Conservation (phyloP, 2,888 invertebrate genomes). For the Trisateles emortualis region DNA sequence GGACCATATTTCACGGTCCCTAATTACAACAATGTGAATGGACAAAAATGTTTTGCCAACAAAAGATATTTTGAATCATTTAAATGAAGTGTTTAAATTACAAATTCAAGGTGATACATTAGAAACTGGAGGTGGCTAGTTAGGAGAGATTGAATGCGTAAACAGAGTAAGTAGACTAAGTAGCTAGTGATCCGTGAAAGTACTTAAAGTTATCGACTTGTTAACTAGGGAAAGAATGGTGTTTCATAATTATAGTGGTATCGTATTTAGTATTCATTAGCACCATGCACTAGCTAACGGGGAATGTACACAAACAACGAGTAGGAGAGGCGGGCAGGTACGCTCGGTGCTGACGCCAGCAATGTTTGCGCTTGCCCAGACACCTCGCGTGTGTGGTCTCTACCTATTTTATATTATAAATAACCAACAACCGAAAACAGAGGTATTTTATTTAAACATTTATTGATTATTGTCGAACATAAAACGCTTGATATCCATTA, state of each 20-base stretch:
- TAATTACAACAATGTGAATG: constrained; percentile 67
- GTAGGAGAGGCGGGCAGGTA: constrained; percentile 62
- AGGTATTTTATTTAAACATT: constrained; percentile 17
- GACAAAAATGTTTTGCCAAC: constrained; percentile 65
- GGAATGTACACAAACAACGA: constrained; percentile 67
- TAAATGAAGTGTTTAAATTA: constrained; percentile 17
- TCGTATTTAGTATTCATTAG: constrained; percentile 80
- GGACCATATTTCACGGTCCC: constrained; percentile 79
- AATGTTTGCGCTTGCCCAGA: constrained; percentile 75
- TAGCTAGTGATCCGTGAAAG: constrained; percentile 60
- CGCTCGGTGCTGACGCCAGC: constrained; percentile 64
- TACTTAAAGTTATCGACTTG: constrained; percentile 71
- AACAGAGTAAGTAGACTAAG: constrained; percentile 57
- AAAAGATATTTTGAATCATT: constrained; percentile 43
- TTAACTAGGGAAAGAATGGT: constrained; percentile 78
- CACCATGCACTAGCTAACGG: constrained; percentile 69
- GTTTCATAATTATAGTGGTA: constrained; percentile 77
- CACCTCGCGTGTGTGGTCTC: constrained; percentile 79
- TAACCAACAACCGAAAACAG: constrained; percentile 21
- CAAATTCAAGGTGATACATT: constrained; percentile 19
- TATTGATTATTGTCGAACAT: constrained; percentile 28
- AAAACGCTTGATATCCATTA: constrained; percentile 44
- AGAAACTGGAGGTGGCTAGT: constrained; percentile 17
- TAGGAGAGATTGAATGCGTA: constrained; percentile 45
- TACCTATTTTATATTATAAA: constrained; percentile 39